Conservation (phyloP, 2,113 vertebrate species). For the Cyanoramphus novaezelandiae region DNA sequence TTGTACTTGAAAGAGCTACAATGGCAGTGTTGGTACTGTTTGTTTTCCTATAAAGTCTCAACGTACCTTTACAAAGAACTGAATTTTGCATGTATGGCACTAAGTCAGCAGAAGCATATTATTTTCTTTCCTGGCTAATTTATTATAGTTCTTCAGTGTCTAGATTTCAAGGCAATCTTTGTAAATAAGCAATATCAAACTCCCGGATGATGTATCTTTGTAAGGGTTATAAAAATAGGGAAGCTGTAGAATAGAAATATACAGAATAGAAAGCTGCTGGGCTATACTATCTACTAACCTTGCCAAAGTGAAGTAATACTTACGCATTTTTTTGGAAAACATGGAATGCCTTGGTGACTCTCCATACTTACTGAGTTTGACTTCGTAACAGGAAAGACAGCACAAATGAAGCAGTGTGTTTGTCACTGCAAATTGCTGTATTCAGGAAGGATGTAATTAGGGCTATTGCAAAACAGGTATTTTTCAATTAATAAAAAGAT, state of each 20-base stretch:
- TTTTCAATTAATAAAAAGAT: neutral
- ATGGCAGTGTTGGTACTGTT: neutral
- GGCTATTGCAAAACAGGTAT: neutral
- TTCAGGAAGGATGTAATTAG: neutral
- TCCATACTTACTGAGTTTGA: neutral
- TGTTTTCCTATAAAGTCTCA: neutral
- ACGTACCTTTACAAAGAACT: neutral
- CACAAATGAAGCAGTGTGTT: neutral
- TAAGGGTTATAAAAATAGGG: neutral
- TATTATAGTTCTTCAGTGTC: neutral
- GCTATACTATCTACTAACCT: neutral
- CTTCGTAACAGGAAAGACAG: neutral
- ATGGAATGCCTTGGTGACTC: neutral
- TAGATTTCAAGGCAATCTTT: neutral
- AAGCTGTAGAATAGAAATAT: neutral
- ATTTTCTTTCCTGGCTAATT: neutral
- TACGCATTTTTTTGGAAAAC: neutral
- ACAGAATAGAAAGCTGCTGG: neutral
- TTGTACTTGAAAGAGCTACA: neutral
- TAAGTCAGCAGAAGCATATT: neutral
- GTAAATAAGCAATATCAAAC: neutral
- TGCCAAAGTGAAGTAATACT: neutral
- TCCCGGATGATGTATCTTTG: neutral
- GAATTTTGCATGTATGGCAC: neutral
- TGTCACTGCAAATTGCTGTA: neutral